phyloP scores from a whole-genome alignment of 2,797 vertebrate genomes.

The Pseudocheirus occidentalis region DNA sequence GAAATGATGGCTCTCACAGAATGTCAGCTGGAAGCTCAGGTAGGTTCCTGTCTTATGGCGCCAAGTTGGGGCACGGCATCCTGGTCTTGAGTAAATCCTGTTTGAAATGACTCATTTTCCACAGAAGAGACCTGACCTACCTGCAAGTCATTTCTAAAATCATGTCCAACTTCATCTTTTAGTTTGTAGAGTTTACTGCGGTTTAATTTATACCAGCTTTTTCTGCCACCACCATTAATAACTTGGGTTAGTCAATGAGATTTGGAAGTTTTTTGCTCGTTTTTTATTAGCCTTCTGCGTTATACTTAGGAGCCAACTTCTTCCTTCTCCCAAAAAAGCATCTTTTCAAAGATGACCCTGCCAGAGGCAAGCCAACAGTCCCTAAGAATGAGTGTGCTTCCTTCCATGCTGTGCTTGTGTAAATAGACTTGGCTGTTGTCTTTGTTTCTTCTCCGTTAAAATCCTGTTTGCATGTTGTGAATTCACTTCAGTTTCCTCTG shows the following conservation, averaged over 20 bases:
- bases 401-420: background rate
- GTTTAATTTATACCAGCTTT: slow-evolving; percentile 12
- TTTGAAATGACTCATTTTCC: background rate
- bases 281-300: slow-evolving; percentile 30
- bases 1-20: slow-evolving; percentile 99
- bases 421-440: background rate
- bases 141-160: background rate
- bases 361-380: slow-evolving; percentile 39
- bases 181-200: background rate
- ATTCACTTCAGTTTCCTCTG: slow-evolving; percentile 70
- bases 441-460: slow-evolving; percentile 63
- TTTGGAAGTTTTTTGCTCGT: slow-evolving; percentile 14
- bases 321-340: slow-evolving; percentile 34
- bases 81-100: fast-evolving
- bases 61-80: fast-evolving
- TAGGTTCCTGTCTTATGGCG: slow-evolving; percentile 67
- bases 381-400: background rate
- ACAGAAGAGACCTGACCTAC: background rate
- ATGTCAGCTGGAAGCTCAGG: slow-evolving; percentile 96
- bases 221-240: slow-evolving; percentile 9
- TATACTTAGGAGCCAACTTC: slow-evolving; percentile 19
- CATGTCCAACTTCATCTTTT: background rate
- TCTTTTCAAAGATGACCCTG: slow-evolving; percentile 18
- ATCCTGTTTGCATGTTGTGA: slow-evolving; percentile 65
- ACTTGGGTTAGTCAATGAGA: background rate